Percentiles rank a stretch among this genome's conserved stretches.
phyloP scores from a whole-genome alignment of 2,888 invertebrate species.

The Agonopterix alstromeriana region DNA sequence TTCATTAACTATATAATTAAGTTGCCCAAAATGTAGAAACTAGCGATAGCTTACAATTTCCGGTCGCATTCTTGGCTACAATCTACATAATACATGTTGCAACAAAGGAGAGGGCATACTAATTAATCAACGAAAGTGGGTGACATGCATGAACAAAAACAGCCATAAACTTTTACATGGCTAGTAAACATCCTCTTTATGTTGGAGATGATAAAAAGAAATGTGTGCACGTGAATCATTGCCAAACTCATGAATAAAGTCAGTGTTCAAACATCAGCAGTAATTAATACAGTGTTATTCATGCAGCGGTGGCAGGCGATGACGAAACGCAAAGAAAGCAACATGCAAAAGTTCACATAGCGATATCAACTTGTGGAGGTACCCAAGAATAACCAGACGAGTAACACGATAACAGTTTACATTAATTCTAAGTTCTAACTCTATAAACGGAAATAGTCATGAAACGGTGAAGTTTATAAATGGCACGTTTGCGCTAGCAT shows the following conservation, averaged over 20 bases:
- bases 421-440: no score
- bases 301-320: constrained; percentile 35
- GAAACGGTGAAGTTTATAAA: neutral
- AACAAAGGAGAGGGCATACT: constrained; percentile 2
- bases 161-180: neutral
- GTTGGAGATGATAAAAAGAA: constrained; percentile 8
- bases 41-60: constrained; percentile 8
- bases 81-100: constrained; percentile 7
- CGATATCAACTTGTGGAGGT: constrained; percentile 35
- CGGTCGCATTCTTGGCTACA: constrained; percentile 6
- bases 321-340: constrained; percentile 44
- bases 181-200: neutral
- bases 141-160: neutral
- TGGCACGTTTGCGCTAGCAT: neutral
- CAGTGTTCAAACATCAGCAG: constrained; percentile 42
- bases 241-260: constrained; percentile 44
- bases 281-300: constrained; percentile 53
- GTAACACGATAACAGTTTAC: no score
- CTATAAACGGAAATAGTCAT: no score
- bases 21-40: constrained; percentile 7
- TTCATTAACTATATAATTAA: constrained; percentile 28
- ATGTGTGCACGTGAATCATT: constrained; percentile 14
- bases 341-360: constrained; percentile 33
- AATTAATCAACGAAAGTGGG: neutral
- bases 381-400: constrained; percentile 5